Conservation (phyloP, 2,888 invertebrate genomes). For the Reticulitermes lucifugus region DNA sequence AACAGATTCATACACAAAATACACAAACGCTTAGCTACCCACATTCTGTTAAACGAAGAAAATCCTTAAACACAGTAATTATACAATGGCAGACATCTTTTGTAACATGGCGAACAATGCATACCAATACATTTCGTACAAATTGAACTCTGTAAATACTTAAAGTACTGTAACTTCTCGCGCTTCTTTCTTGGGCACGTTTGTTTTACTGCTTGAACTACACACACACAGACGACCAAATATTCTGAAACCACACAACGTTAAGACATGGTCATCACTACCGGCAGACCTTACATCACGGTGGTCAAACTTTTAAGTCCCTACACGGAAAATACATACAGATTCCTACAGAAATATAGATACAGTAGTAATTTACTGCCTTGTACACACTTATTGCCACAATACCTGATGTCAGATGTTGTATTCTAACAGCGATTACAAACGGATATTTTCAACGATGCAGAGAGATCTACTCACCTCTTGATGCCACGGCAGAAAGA, state of each 20-base stretch:
- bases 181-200: neutral
- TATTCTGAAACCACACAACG: neutral
- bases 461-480: slow-evolving; percentile 58
- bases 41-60: too few relatives aligned
- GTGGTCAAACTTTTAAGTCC: neutral
- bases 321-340: neutral
- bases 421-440: slow-evolving; percentile 36
- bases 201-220: neutral
- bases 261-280: slow-evolving; percentile 45
- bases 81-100: slow-evolving; percentile 35
- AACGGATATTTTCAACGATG: slow-evolving; percentile 40
- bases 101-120: slow-evolving; percentile 45
- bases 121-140: neutral
- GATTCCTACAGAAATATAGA: slow-evolving; percentile 25
- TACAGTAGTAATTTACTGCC: neutral
- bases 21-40: too few relatives aligned
- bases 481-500: slow-evolving; percentile 61
- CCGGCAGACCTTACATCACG: slow-evolving; percentile 40
- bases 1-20: neutral
- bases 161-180: too few relatives aligned
- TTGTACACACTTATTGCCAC: neutral
- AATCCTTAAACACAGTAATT: neutral
- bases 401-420: slow-evolving; percentile 43
- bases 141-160: neutral
- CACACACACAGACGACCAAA: neutral